Base-by-base conservation (phyloP, 2,888 invertebrate genomes). In the Mallateleia sp. region DNA sequence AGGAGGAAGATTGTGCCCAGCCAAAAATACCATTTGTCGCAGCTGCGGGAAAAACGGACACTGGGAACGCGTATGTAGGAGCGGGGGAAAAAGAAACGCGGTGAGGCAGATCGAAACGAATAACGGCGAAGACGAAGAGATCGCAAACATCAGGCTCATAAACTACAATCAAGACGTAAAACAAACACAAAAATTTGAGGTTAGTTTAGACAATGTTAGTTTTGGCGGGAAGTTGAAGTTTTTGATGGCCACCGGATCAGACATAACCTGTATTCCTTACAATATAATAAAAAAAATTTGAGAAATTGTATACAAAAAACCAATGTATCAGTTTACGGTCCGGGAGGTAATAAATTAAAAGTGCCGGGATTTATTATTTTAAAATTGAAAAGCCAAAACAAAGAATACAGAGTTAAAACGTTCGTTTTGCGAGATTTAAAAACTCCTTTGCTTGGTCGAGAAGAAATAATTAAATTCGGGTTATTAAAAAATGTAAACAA, bases 41-140 rank as follows among this genome's bases (percentile, higher is more conserved):
- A 88, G 78, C 25, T 91, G 90, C 67, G 71, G 85, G 3, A 83
- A 82, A 32, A 85, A 64, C 42, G 90, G 91, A 22, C 90, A 91
- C 69, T 91, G 85, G 74, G 85, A 89, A 15, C 86, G 87, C 20
- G 78, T 71, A 24, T 92, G 91, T 64, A 83, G 80, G 56, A 83
- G 82, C 9, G 75, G 89, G 42, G n/a, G n/a, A n/a, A 84, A 86
- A 54, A 75, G 89, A 50, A 84, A 86, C 58, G 89, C 90, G 71
- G 52, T 56, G 8, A 81, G 54, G 79, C 87, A 87, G 14, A 77
- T 75, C 14, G 89, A 91, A 62, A 6, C n/a, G 28, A 28, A 56
- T 8, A 24, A 58, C n/a, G n/a, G n/a, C 18, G 66, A 66, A 28
- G 66, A 47, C 14, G 20, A 18, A 47, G 66, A 45, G 15, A 20